A percentile compares a stretch with the other conserved stretches of the same genome.
These are phyloP conservation scores for Sceloporus undulatus DNA, from an alignment of 2,113 vertebrate species.

Conservation along the genomic window DNA sequence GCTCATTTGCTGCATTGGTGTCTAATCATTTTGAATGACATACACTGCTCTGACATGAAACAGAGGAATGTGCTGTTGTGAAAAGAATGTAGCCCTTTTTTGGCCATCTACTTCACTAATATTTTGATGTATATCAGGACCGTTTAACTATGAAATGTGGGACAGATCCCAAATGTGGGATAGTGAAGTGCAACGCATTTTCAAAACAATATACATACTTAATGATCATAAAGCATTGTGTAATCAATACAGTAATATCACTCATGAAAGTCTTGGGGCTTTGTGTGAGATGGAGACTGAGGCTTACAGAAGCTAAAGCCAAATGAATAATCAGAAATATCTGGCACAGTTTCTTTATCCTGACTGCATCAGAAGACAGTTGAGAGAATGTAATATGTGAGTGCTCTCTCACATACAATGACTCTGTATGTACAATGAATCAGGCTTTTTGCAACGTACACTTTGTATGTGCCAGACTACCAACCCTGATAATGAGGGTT, in stretches of 20 bases:
- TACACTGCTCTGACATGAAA: constrained; percentile 42
- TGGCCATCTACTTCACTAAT: constrained; percentile 42
- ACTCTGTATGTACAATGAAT: not conserved
- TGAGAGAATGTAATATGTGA: not conserved
- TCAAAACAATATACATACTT: not conserved
- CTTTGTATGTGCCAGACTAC: not conserved
- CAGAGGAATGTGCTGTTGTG: constrained; percentile 26
- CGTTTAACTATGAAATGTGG: not conserved
- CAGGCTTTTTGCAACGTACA: not conserved
- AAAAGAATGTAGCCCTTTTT: constrained; percentile 47
- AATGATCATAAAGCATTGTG: not conserved
- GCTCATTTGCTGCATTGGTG: constrained; percentile 47
- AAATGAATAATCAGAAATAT: constrained; percentile 5
- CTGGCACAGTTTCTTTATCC: not conserved
- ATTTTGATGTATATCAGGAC: not conserved
- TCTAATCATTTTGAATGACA: constrained; percentile 47
- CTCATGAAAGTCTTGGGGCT: not conserved
- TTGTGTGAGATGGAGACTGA: not conserved
- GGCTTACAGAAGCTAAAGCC: not conserved
- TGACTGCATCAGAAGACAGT: not conserved
- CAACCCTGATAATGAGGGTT: not conserved
- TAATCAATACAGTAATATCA: not conserved
- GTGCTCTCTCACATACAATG: not conserved
- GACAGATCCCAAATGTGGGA: not conserved
- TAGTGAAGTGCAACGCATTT: not conserved